A percentile compares a stretch with the other conserved stretches of the same genome.
phyloP scores from a whole-genome alignment of 2,113 vertebrate species.

The Coregonus clupeaformis region DNA sequence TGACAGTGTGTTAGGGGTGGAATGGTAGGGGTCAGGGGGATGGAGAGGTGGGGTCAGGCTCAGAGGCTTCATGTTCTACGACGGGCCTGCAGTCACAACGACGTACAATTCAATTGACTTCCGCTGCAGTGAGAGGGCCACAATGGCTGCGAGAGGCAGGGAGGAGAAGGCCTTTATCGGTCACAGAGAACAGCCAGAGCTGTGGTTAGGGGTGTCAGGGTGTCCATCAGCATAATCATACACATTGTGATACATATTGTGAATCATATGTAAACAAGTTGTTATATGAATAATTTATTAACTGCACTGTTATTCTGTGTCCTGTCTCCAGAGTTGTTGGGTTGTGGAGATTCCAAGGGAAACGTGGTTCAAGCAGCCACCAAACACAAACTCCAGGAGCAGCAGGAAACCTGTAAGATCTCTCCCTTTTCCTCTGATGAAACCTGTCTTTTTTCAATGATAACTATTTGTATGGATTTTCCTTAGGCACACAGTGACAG shows the following conservation, averaged over 20 bases:
- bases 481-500: slow-evolving; percentile 67
- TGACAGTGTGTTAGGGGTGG: slow-evolving; percentile 2
- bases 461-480: slow-evolving; percentile 4
- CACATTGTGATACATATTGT: background rate
- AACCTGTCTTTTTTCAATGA: background rate
- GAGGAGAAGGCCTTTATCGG: background rate
- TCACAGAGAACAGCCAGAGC: background rate
- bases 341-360: slow-evolving; percentile 70
- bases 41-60: slow-evolving; percentile 31
- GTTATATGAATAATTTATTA: too few relatives aligned
- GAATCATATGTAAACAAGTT: background rate
- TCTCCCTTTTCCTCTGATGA: background rate
- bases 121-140: slow-evolving; percentile 48
- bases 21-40: slow-evolving; percentile 30
- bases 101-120: slow-evolving; percentile 42
- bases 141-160: slow-evolving; percentile 42
- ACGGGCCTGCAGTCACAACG: slow-evolving; percentile 7
- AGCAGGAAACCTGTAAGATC: slow-evolving; percentile 62
- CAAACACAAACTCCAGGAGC: slow-evolving; percentile 47
- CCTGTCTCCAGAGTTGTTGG: slow-evolving; percentile 60
- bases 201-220: background rate
- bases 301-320: background rate
- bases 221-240: background rate
- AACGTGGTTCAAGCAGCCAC: slow-evolving; percentile 67
- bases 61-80: slow-evolving; percentile 29